Evolutionary conservation across 1,140 invertebrate genomes (phyloP).

Genomic region (Penaeus japonicus): DNA sequence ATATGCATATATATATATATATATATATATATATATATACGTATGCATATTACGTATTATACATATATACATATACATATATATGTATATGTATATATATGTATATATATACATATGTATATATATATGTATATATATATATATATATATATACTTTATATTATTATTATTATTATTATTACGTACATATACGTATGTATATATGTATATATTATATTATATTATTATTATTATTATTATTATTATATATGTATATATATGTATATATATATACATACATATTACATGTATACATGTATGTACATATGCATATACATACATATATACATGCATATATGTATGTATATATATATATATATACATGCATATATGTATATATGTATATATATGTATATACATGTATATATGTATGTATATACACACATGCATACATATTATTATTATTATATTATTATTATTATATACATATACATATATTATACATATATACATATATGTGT

Average conservation of each 20-base stretch:
- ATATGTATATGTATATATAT: neutral
- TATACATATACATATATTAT: neutral
- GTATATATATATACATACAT: too few species aligned
- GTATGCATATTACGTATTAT: neutral
- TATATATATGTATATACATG: neutral
- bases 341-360: neutral
- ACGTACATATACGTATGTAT: too few species aligned
- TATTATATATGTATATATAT: too few species aligned
- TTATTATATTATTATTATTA: neutral
- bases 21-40: neutral
- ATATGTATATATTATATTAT: too few species aligned
- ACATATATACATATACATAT: neutral
- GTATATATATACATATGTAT: neutral
- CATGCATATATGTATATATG: neutral
- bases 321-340: too few species aligned
- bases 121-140: neutral
- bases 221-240: too few species aligned
- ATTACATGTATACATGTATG: neutral
- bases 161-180: too few species aligned
- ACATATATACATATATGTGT: neutral
- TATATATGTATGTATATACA: neutral
- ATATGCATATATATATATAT: neutral
- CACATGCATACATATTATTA: neutral
- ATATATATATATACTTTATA: neutral
- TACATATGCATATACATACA: neutral